Evolutionary conservation across 2,888 invertebrate species (phyloP).

Genomic region (Colostygia pectinataria): DNA sequence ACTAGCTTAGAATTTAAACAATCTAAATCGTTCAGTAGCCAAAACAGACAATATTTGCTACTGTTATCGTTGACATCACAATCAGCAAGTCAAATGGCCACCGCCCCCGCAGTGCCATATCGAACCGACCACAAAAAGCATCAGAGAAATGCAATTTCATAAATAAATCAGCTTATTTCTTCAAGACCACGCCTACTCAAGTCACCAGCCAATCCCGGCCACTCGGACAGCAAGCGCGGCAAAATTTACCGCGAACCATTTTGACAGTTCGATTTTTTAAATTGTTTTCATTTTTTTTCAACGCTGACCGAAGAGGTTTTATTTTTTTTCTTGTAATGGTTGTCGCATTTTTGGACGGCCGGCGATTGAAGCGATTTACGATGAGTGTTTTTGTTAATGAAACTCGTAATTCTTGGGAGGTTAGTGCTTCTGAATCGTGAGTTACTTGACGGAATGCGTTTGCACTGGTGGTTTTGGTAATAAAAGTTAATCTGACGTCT

Average conservation of each 20-base stretch:
- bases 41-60: conserved; percentile 34
- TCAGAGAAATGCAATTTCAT: conserved; percentile 70
- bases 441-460: conserved; percentile 26
- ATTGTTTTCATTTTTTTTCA: conserved; percentile 53
- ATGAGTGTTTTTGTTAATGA: conserved; percentile 70
- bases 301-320: conserved; percentile 50
- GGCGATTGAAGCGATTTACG: conserved; percentile 71
- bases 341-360: conserved; percentile 64
- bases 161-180: conserved; percentile 73
- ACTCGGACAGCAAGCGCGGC: conserved; percentile 52
- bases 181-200: conserved; percentile 64
- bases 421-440: conserved; percentile 21
- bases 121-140: conserved; percentile 51
- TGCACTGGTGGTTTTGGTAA: conserved; percentile 24
- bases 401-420: conserved; percentile 49
- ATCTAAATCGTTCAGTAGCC: not conserved
- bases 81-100: conserved; percentile 61
- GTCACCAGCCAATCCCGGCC: conserved; percentile 57
- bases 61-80: conserved; percentile 34
- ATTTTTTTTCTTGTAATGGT: conserved; percentile 61
- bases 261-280: conserved; percentile 71
- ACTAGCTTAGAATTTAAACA: conserved; percentile 4
- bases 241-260: conserved; percentile 77
- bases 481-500: conserved; percentile 32
- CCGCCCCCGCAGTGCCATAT: conserved; percentile 52